These are phyloP conservation scores for Zophobas morio DNA, from an alignment of 1,140 invertebrate genomes.

Conservation along the genomic window DNA sequence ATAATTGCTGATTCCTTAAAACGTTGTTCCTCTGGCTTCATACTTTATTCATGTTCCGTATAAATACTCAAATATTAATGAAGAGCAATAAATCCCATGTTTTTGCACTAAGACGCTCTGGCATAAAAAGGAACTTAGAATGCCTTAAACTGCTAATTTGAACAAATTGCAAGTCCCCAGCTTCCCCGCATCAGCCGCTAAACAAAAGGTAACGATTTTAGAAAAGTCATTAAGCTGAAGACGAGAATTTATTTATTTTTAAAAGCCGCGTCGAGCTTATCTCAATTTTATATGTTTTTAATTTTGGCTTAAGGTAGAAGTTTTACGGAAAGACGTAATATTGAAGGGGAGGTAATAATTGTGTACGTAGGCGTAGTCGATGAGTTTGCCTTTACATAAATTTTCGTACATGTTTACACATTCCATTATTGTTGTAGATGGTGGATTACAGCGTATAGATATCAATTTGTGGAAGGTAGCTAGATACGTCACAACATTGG, in stretches of 20 bases:
- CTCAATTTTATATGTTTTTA: slow-evolving; percentile 10
- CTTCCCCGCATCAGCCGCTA: neutral
- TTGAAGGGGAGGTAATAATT: neutral
- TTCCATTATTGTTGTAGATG: slow-evolving; percentile 17
- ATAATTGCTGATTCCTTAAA: slow-evolving; percentile 49
- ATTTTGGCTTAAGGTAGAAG: neutral
- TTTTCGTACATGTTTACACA: slow-evolving; percentile 5
- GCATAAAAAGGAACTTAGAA: slow-evolving; percentile 39
- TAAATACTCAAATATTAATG: slow-evolving; percentile 49
- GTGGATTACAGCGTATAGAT: slow-evolving; percentile 17
- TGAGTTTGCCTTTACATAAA: neutral
- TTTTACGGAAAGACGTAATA: neutral
- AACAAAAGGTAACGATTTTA: slow-evolving; percentile 27
- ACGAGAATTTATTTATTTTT: slow-evolving; percentile 1
- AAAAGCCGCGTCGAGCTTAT: neutral
- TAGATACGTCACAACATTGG: slow-evolving; percentile 26
- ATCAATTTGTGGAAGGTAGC: slow-evolving; percentile 28
- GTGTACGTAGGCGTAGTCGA: neutral
- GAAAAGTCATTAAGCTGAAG: slow-evolving; percentile 19
- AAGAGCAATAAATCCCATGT: slow-evolving; percentile 46
- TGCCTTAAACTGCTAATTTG: slow-evolving; percentile 45
- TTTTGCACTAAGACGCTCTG: slow-evolving; percentile 37
- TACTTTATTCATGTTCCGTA: slow-evolving; percentile 45
- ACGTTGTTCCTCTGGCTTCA: slow-evolving; percentile 47
- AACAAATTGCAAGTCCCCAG: slow-evolving; percentile 34